Conservation (phyloP, 2,888 invertebrate species). For the Hermaeophaga mercurialis region DNA sequence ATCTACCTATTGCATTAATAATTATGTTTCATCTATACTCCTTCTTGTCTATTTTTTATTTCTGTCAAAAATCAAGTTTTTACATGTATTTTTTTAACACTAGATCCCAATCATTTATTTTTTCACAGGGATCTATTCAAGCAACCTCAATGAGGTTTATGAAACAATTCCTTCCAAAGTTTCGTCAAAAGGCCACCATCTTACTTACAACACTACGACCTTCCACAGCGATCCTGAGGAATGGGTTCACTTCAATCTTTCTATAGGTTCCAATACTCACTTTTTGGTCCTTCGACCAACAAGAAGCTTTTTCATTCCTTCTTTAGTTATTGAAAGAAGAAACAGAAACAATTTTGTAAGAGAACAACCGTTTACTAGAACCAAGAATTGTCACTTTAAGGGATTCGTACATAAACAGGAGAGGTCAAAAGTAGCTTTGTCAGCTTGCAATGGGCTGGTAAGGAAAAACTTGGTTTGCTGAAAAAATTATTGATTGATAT, state of each 20-base stretch:
- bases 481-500: too few species aligned
- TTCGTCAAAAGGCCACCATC: slow-evolving; percentile 59
- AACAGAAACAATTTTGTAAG: slow-evolving; percentile 62
- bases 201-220: slow-evolving; percentile 57
- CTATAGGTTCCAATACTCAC: slow-evolving; percentile 53
- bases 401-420: slow-evolving; percentile 75
- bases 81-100: too few species aligned
- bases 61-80: too few species aligned
- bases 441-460: slow-evolving; percentile 84
- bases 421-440: slow-evolving; percentile 75
- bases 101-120: too few species aligned
- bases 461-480: too few species aligned
- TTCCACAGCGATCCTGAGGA: slow-evolving; percentile 59
- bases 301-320: slow-evolving; percentile 70
- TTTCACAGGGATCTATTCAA: slow-evolving; percentile 59
- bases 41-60: too few species aligned
- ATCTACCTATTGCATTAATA: too few species aligned
- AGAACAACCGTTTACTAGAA: slow-evolving; percentile 58
- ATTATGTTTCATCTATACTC: too few species aligned
- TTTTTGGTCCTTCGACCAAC: slow-evolving; percentile 62
- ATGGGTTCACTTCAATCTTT: slow-evolving; percentile 60
- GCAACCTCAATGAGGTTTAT: slow-evolving; percentile 61
- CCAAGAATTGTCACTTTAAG: slow-evolving; percentile 76
- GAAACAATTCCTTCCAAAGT: slow-evolving; percentile 68
- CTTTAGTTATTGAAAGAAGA: slow-evolving; percentile 74